Base-by-base conservation (phyloP, 2,113 vertebrate species). In the Bufo gargarizans region DNA sequence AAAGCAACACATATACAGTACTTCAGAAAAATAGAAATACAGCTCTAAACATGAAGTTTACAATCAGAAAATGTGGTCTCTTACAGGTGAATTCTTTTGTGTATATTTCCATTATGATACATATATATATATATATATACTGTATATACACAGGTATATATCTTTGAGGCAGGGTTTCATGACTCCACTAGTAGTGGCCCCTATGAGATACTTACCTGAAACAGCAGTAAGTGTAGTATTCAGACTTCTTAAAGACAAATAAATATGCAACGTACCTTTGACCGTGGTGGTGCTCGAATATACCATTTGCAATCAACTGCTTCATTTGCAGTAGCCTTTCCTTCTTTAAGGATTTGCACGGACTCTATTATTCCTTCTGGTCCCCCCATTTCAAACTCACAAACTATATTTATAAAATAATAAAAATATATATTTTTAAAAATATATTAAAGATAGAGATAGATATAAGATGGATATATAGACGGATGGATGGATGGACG, bases 301-400 rank as follows among this genome's bases (percentile, higher is more conserved):
- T 96, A 99, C 98, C 98, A 99, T 94, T 98, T 99, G 94, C 98
- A 99, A 92, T 99, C 98, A 82, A 99, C 97, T 10, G 98, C 98
- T 92, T 99, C 98, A 0, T 95, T 92, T 83, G 96, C 95, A 87
- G 94, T 95, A 86, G 98, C 98, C 93, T 98, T 99, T 91, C 97
- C 97, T 69, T 99, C 98, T 94, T 96, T 97, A 90, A 95, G 94
- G 92, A 99, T 99, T 91, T 99, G 98, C 90, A 97, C 89, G 85
- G 98, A 99, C 94, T 99, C 97, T 90, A 99, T 96, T 91, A 99
- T 98, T 89, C 98, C 98, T 96, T 99, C 98, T 19, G 98, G 96
- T 90, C 98, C 98, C 89, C 96, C 96, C 97, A 97, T 96, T 93
- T 99, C 97, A 94, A 99, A 99, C 93, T 99, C 97, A 96, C 98